Percentiles rank a stretch among this genome's conserved stretches.
These are phyloP conservation scores for Syrphus vitripennis DNA, from an alignment of 2,888 invertebrate genomes.

Conservation along the genomic window DNA sequence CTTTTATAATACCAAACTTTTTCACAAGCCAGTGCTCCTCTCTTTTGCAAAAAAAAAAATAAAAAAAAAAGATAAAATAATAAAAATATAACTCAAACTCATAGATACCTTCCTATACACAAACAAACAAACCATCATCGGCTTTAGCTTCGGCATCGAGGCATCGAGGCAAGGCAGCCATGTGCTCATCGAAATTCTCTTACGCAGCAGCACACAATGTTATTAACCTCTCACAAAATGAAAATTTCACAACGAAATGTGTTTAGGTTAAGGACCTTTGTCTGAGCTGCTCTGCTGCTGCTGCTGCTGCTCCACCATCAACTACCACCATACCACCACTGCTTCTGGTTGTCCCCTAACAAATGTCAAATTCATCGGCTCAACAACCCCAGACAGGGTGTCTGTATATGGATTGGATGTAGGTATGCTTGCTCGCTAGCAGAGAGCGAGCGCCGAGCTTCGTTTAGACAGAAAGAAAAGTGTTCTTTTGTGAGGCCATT, in stretches of 20 bases:
- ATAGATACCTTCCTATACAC: slow-evolving; percentile 8
- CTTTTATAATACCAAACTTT: slow-evolving; percentile 26
- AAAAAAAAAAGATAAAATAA: slow-evolving; percentile 34
- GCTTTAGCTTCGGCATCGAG: not conserved
- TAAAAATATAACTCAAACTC: slow-evolving; percentile 19
- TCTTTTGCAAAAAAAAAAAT: slow-evolving; percentile 34
- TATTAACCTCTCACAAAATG: slow-evolving; percentile 59
- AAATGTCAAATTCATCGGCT: slow-evolving; percentile 54
- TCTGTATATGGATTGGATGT: not conserved
- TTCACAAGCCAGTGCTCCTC: slow-evolving; percentile 35
- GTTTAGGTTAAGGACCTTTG: slow-evolving; percentile 66
- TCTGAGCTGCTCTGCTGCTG: slow-evolving; percentile 31
- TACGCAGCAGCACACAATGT: slow-evolving; percentile 62
- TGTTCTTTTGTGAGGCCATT: slow-evolving; percentile 59
- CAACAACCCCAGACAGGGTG: slow-evolving; percentile 54
- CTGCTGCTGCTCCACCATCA: not conserved
- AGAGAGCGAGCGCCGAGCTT: not conserved
- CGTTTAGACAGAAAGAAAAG: slow-evolving; percentile 47
- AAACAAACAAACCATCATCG: not conserved
- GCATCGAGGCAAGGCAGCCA: not conserved
- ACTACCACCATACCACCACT: no score
- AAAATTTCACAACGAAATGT: slow-evolving; percentile 62
- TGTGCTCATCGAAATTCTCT: slow-evolving; percentile 41
- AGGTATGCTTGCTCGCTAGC: no score
- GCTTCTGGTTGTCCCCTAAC: not conserved